Conservation (phyloP, 2,888 invertebrate species). For the Xestia xanthographa region DNA sequence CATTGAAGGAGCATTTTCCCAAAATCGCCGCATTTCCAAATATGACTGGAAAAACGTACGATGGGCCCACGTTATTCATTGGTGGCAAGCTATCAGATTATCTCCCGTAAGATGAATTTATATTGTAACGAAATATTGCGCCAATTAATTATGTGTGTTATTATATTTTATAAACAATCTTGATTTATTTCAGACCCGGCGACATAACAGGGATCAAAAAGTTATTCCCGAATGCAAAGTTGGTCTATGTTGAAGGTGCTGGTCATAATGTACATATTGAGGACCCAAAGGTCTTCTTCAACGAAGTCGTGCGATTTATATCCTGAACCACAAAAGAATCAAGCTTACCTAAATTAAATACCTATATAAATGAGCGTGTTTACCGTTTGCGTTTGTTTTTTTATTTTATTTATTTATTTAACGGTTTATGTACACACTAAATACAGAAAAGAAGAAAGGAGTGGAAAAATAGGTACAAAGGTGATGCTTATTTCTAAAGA, state of each 20-base stretch:
- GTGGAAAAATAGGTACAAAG: too few species aligned
- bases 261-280: slow-evolving; percentile 84
- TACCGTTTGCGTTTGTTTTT: not conserved
- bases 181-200: slow-evolving; percentile 36
- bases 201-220: slow-evolving; percentile 69
- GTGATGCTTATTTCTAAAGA: too few species aligned
- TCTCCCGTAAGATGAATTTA: slow-evolving; percentile 76
- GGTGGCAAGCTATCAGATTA: slow-evolving; percentile 79
- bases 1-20: slow-evolving; percentile 70
- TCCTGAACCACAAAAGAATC: slow-evolving; percentile 10
- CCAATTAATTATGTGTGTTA: not conserved
- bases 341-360: not conserved
- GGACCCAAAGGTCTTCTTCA: slow-evolving; percentile 79
- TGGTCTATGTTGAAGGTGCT: slow-evolving; percentile 75
- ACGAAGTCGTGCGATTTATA: slow-evolving; percentile 53
- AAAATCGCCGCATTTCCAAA: slow-evolving; percentile 79
- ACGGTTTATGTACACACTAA: too few species aligned
- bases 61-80: slow-evolving; percentile 80
- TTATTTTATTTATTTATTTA: too few species aligned
- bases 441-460: too few species aligned
- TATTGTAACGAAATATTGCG: not conserved
- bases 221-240: slow-evolving; percentile 76
- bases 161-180: not conserved
- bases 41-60: slow-evolving; percentile 72
- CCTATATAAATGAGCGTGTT: not conserved